Percentiles rank a stretch among this genome's conserved stretches.
Evolutionary conservation across 2,113 vertebrate genomes (phyloP).

Genomic region (Forbesichthys agassizii): DNA sequence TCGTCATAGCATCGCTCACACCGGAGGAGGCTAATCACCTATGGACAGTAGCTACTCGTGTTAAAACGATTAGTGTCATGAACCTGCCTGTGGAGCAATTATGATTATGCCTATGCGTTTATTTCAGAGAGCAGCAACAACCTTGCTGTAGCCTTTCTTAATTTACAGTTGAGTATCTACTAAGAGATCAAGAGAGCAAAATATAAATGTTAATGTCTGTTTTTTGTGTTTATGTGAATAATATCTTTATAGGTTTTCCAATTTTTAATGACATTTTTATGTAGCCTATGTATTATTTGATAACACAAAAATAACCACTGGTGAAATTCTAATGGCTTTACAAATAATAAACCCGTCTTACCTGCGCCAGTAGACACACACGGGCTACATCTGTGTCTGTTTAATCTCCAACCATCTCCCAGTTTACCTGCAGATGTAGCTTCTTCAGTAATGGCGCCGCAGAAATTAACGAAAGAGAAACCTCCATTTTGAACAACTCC

Average conservation of each 20-base stretch:
- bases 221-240: too few species aligned
- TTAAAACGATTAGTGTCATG: background rate
- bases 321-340: too few species aligned
- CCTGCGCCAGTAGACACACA: background rate
- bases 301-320: too few species aligned
- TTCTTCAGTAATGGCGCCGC: background rate
- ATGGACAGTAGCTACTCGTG: constrained; percentile 17
- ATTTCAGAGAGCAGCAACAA: background rate
- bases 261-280: too few species aligned
- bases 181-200: too few species aligned
- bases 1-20: constrained; percentile 42
- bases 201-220: too few species aligned
- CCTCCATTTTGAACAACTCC: too few species aligned
- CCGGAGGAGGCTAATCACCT: constrained; percentile 3
- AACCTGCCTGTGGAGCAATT: background rate
- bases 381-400: background rate
- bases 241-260: too few species aligned
- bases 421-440: background rate
- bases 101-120: background rate
- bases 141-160: too few species aligned
- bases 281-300: too few species aligned
- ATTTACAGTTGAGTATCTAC: too few species aligned
- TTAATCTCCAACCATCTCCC: background rate
- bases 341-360: background rate
- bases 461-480: background rate